phyloP scores from a whole-genome alignment of 2,113 vertebrate genomes.

The Mesocricetus auratus region DNA sequence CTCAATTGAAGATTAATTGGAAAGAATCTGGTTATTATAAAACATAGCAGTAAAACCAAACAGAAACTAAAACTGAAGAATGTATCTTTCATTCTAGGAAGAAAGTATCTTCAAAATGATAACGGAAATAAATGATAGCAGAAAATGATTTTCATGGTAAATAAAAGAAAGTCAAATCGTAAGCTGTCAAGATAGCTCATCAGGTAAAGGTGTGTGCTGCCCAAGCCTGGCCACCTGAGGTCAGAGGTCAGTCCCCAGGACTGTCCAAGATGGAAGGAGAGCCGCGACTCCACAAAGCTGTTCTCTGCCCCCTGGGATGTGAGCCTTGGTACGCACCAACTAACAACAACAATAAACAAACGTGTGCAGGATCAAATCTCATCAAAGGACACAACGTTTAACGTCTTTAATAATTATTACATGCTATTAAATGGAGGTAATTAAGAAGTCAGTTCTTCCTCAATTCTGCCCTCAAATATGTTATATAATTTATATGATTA shows the following conservation, averaged over 20 bases:
- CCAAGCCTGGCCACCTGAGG: not conserved
- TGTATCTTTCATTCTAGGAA: not conserved
- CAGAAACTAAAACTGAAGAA: not conserved
- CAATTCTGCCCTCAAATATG: not conserved
- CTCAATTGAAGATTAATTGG: not conserved
- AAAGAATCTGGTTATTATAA: not conserved
- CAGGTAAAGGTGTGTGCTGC: not conserved
- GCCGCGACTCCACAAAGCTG: not conserved
- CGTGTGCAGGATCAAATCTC: not conserved
- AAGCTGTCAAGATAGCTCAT: not conserved
- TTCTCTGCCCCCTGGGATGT: not conserved
- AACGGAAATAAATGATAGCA: not conserved
- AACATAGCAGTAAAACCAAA: not conserved
- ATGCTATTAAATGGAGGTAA: not conserved
- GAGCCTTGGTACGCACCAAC: not conserved
- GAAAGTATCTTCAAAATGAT: not conserved
- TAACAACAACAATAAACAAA: not conserved
- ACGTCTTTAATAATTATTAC: not conserved
- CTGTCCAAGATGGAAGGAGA: no score
- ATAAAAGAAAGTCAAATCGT: not conserved
- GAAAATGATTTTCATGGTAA: constrained; percentile 9
- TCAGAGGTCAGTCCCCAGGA: not conserved
- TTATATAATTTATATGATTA: not conserved
- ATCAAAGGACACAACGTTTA: not conserved
- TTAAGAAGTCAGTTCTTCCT: not conserved